phyloP scores from a whole-genome alignment of 2,113 vertebrate species.

The Gulo gulo region DNA sequence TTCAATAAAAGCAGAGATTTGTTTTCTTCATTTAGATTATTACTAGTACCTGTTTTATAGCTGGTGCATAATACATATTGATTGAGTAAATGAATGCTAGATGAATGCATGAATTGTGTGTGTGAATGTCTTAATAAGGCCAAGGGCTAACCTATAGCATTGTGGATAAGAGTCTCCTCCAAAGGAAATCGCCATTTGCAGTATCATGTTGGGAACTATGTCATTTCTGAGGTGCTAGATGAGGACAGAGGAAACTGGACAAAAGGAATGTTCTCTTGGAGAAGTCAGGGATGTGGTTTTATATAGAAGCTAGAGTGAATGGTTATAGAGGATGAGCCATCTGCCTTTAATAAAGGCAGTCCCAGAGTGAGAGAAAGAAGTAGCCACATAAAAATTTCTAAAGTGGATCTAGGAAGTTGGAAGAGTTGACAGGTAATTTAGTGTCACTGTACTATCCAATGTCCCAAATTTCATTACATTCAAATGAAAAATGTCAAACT shows the following conservation, averaged over 20 bases:
- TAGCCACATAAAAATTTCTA: neutral
- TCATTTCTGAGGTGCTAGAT: neutral
- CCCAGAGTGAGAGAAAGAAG: neutral
- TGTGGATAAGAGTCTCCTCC: no score
- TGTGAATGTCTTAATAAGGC: neutral
- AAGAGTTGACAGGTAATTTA: slow-evolving; percentile 17
- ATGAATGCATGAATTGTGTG: neutral
- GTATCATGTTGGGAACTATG: neutral
- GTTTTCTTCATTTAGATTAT: neutral
- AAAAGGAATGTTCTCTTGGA: neutral
- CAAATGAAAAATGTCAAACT: slow-evolving; percentile 41
- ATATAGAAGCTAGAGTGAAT: neutral
- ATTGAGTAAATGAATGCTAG: neutral
- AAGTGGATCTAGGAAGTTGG: neutral
- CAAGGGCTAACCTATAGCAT: neutral
- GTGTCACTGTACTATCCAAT: neutral
- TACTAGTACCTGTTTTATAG: neutral
- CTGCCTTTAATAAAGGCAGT: neutral
- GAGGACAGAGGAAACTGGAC: neutral
- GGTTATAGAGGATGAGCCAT: neutral
- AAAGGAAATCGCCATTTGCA: neutral
- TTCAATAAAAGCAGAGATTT: neutral
- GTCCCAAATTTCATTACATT: slow-evolving; percentile 29
- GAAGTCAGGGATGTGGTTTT: neutral
- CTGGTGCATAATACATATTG: fast-evolving